Conservation (phyloP, 2,888 invertebrate genomes). For the Watsonalla cultraria region DNA sequence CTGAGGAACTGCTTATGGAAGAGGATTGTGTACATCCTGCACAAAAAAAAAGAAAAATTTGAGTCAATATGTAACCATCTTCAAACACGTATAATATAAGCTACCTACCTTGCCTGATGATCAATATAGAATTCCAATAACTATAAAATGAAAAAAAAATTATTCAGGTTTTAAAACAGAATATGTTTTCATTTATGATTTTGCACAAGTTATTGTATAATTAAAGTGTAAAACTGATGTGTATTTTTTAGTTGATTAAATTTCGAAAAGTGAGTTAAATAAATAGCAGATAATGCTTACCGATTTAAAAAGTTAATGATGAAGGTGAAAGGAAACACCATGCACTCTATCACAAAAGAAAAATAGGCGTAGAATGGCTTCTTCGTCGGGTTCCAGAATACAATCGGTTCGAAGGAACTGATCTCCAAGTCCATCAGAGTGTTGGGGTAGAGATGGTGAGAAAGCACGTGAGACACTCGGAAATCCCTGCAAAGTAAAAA, state of each 20-base stretch:
- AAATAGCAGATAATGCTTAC: slow-evolving; percentile 34
- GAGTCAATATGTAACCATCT: not conserved
- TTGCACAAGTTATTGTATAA: not conserved
- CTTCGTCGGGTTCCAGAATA: slow-evolving; percentile 82
- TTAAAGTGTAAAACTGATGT: too few relatives aligned
- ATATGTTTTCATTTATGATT: too few relatives aligned
- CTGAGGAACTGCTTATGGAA: slow-evolving; percentile 41
- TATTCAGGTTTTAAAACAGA: too few relatives aligned
- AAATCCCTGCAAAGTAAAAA: slow-evolving; percentile 77
- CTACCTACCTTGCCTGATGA: too few relatives aligned
- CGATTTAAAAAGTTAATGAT: slow-evolving; percentile 55
- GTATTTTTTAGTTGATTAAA: not conserved
- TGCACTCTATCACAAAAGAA: slow-evolving; percentile 65
- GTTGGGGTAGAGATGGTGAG: slow-evolving; percentile 90
- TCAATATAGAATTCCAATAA: too few relatives aligned
- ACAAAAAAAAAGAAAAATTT: slow-evolving; percentile 11
- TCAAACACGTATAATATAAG: not conserved
- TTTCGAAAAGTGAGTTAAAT: not conserved
- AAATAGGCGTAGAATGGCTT: slow-evolving; percentile 63
- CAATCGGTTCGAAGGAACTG: slow-evolving; percentile 82
- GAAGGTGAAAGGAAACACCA: slow-evolving; percentile 56
- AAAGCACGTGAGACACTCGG: slow-evolving; percentile 86
- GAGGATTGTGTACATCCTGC: slow-evolving; percentile 42
- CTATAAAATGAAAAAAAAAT: too few relatives aligned
- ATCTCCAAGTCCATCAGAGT: slow-evolving; percentile 87